Evolutionary conservation across 2,797 vertebrate species (phyloP), one percentile per base, ranked within the genome.

Genomic region (Premnoplex brunnescens): DNA sequence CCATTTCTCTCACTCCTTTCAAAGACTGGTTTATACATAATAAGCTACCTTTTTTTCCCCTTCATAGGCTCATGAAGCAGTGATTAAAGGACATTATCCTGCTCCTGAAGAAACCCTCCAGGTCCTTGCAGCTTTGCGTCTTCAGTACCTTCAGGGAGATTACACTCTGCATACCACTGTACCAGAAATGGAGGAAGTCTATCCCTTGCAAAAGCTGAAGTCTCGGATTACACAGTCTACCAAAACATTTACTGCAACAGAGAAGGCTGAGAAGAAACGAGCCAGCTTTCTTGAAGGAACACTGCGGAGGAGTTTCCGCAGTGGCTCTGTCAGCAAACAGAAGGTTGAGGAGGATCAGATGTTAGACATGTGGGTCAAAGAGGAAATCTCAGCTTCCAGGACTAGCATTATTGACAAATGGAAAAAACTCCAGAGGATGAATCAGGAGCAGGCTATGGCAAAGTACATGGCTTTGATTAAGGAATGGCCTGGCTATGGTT

Each of bases 401-500:
- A 98, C 99, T 96, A 98, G 98, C 81, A 98, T 99, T 93, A 94
- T 99, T 58, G 99, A 99, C 96, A 99, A 99, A 97, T 99, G 99
- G 99, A 98, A 97, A 97, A 99, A 99, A 52, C 97, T 99, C 59
- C 99, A 99, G 97, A 99, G 99, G 27, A 98, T 99, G 98, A 98
- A 78, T 91, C 99, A 99, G 97, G 98, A 99, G 32, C 99, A 99
- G 95, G 99, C 99, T 93, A 99, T 99, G 98, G 97, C 98, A 68
- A 99, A 99, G 77, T 99, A 99, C 96, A 99, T 99, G 99, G 93
- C 97, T 14, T 90, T 99, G 97, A 98, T 99, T 91, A 99, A 98
- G 97, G 99, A 99, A 96, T 99, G 99, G 99, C 98, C 99, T 26
- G 99, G 99, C 16, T 99, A 99, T 9, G 99, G 99, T 10, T 99